Percentiles rank a stretch among this genome's conserved stretches.
These are phyloP conservation scores for Leiothrix lutea DNA, from an alignment of 2,113 vertebrate species.

Conservation along the genomic window DNA sequence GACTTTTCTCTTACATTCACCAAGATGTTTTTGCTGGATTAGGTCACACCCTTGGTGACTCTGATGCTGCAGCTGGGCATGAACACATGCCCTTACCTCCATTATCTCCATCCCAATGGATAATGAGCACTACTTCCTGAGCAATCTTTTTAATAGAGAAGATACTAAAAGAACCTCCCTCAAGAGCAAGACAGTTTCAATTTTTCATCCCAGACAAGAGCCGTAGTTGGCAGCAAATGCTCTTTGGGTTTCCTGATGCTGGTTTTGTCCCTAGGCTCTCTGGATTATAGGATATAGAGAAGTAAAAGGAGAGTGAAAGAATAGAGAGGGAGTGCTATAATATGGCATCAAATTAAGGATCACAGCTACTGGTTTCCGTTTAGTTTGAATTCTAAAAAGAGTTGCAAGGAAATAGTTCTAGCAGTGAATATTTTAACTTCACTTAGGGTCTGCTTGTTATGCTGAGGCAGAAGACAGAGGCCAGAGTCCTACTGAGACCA, in stretches of 20 bases:
- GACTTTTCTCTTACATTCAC: background rate
- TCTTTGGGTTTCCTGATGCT: background rate
- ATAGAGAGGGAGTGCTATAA: background rate
- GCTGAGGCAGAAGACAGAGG: background rate
- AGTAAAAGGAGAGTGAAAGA: background rate
- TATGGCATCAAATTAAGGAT: background rate
- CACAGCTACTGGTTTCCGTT: background rate
- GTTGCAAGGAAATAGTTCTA: background rate
- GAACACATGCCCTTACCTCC: background rate
- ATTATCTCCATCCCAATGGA: background rate
- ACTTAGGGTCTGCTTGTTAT: background rate
- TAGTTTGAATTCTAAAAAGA: background rate
- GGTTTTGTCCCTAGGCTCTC: background rate
- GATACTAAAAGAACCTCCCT: background rate
- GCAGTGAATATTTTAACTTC: background rate
- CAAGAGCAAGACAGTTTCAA: background rate
- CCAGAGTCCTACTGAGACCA: background rate
- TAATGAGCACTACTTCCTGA: background rate
- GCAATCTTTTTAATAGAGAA: background rate
- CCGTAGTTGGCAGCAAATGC: background rate
- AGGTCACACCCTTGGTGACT: background rate
- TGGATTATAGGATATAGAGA: background rate
- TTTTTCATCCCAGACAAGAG: background rate
- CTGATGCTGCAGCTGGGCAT: background rate
- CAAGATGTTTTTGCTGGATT: background rate